Conservation (phyloP, 2,113 vertebrate genomes). For the Phrynosoma blainvillii region DNA sequence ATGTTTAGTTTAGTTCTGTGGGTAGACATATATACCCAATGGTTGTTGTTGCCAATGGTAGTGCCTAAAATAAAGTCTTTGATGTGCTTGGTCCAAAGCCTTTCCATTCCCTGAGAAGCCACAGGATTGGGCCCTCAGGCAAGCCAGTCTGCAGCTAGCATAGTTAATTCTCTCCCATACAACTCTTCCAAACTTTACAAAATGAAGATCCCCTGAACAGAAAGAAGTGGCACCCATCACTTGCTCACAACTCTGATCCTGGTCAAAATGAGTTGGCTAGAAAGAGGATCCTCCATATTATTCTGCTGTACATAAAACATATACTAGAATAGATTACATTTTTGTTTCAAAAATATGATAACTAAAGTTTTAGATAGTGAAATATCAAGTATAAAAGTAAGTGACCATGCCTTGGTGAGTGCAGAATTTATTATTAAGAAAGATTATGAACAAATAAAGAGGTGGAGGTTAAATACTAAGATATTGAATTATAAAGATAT, state of each 20-base stretch:
- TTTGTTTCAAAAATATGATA: no score
- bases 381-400: no score
- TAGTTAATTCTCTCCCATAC: background rate
- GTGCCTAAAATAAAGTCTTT: background rate
- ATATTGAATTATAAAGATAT: no score
- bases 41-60: background rate
- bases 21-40: background rate
- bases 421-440: no score
- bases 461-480: no score
- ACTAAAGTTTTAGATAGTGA: no score
- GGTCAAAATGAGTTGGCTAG: background rate
- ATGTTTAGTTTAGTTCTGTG: background rate
- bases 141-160: background rate
- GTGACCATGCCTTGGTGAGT: no score
- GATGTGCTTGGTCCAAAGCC: background rate
- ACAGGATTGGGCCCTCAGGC: background rate
- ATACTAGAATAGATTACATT: no score
- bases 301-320: no score
- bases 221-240: background rate
- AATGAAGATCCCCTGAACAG: background rate
- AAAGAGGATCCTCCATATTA: no score
- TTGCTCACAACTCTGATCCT: background rate
- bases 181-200: background rate
- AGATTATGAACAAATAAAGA: no score
- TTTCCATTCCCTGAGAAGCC: background rate